Evolutionary conservation across 1,140 invertebrate genomes (phyloP), one percentile per base, ranked within the genome.

Genomic region (Drosophila auraria): DNA sequence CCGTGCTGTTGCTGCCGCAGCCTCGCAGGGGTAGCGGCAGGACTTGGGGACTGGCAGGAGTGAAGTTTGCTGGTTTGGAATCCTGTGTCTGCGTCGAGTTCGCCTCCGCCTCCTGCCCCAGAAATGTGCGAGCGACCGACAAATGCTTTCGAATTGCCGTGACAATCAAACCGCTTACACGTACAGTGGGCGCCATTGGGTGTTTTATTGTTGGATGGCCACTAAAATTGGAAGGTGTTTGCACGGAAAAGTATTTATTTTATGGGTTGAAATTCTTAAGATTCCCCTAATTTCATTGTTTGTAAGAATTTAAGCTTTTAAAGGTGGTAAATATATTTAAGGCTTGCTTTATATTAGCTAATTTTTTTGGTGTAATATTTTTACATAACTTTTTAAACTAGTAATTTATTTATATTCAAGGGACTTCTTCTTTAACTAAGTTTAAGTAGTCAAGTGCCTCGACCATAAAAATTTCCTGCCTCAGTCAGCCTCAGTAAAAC

Each of bases 111-210:
- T 64, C 51, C 53, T 33, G 9, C 51, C 33, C 54, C 14, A 9
- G 36, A 76, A 58, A 53, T 68, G 65, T 66, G 45, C 68, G 75
- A 77, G 71, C 82, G 77, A 89, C 86, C 86, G 86, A 89, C 86
- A 89, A 89, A 89, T 89, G 86, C 87, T 89, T 89, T 89, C 87
- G 86, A 89, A 89, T 89, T 89, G 86, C 86, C 86, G 90, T 90
- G 86, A 90, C 86, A 89, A 89, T 89, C 86, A 89, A 90, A 89
- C 81, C 83, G 87, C 87, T 89, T 86, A 89, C 86, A 89, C 66
- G 74, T 90, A 89, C 84, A 84, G 84, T 89, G 84, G 63, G 70
- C 9, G 57, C 6, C 9, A 56, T 61, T 56, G 33, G 33, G 45
- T 20, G 20, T 23, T 62, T 73, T 62, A 38, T 56, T 56, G 51